Conservation (phyloP, 1,140 invertebrate genomes). For the Proales similis region DNA sequence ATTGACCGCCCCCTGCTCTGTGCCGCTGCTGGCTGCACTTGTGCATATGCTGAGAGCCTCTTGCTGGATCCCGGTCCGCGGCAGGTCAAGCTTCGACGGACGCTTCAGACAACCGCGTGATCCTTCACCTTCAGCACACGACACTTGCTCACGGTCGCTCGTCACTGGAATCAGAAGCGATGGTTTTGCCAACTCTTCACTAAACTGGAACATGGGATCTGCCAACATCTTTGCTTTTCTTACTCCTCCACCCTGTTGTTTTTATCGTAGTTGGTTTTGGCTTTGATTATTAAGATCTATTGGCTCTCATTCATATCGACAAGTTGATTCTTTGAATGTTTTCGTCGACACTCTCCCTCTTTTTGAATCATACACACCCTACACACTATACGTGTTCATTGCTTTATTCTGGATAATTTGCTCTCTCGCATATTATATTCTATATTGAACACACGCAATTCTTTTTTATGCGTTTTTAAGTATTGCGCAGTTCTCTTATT, state of each 20-base stretch:
- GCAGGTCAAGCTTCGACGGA: conserved; percentile 24
- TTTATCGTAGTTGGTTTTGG: not conserved
- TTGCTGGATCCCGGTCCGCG: not conserved
- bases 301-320: conserved; percentile 7
- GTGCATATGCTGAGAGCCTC: not conserved
- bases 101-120: conserved; percentile 1
- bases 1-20: not conserved
- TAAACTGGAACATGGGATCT: conserved; percentile 37
- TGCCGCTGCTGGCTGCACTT: not conserved
- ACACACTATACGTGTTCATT: too few relatives aligned
- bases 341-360: too few relatives aligned
- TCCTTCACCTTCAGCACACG: not conserved
- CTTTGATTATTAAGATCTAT: conserved; percentile 3
- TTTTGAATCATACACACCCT: too few relatives aligned
- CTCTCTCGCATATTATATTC: too few relatives aligned
- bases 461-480: too few relatives aligned
- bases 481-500: too few relatives aligned
- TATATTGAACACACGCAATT: too few relatives aligned
- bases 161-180: not conserved
- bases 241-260: not conserved
- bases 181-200: conserved; percentile 14
- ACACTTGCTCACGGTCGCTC: not conserved
- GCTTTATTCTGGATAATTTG: too few relatives aligned
- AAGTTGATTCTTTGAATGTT: too few relatives aligned
- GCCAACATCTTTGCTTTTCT: conserved; percentile 17